These are phyloP conservation scores for Centropyge bicolor DNA, from an alignment of 2,797 vertebrate genomes.

Conservation along the genomic window DNA sequence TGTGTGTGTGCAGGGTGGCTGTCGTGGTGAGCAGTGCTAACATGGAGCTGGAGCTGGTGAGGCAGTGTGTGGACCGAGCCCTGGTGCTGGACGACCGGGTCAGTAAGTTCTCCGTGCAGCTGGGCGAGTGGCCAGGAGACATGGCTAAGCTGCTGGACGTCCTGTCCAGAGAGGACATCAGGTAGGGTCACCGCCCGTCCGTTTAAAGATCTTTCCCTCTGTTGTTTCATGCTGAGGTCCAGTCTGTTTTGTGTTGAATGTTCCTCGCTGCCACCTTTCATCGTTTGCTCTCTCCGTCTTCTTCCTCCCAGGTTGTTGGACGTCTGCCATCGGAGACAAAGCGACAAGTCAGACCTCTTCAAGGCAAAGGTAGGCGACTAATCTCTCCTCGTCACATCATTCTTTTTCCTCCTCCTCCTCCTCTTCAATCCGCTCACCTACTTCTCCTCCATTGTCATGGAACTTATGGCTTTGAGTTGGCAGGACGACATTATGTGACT, in stretches of 20 bases:
- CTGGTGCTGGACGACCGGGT: conserved; percentile 89
- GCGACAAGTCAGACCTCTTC: conserved; percentile 88
- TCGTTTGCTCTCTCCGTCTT: conserved; percentile 3
- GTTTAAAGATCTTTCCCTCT: background rate
- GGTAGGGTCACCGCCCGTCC: conserved; percentile 76
- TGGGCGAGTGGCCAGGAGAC: conserved; percentile 89
- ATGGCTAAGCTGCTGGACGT: conserved; percentile 91
- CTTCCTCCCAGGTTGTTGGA: conserved; percentile 87
- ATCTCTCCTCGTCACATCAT: conserved; percentile 31
- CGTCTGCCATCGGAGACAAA: conserved; percentile 87
- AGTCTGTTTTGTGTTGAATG: background rate
- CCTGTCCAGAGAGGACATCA: conserved; percentile 90
- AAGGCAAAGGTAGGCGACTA: conserved; percentile 86
- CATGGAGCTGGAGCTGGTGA: conserved; percentile 89
- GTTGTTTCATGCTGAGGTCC: background rate
- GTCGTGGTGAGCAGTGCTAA: conserved; percentile 91
- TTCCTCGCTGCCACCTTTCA: background rate
- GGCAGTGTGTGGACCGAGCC: conserved; percentile 90
- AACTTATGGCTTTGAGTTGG: conserved; percentile 24
- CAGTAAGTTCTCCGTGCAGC: conserved; percentile 88
- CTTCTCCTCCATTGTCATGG: conserved; percentile 10
- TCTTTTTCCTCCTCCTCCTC: conserved; percentile 12
- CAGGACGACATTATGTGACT: background rate
- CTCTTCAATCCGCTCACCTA: conserved; percentile 29
- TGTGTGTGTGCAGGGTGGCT: conserved; percentile 84